A percentile compares a stretch with the other conserved stretches of the same genome.
Conservation (phyloP, 2,888 invertebrate species). For the Podabrus alpinus region DNA sequence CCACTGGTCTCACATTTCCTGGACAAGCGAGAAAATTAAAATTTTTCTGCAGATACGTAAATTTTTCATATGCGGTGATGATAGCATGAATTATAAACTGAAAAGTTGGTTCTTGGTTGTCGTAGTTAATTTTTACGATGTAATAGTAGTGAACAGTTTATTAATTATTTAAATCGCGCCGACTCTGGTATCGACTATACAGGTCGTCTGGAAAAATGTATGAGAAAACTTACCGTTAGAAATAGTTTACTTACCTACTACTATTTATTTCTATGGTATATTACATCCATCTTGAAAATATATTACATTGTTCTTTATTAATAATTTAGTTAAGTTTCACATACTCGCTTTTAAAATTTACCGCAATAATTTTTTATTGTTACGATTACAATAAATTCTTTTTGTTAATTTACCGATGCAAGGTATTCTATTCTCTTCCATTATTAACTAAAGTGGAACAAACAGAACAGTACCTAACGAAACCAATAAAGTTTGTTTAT, state of each 20-base stretch:
- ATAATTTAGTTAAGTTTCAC: neutral
- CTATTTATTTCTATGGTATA: neutral
- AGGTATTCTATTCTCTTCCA: neutral
- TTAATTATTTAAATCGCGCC: slow-evolving; percentile 18
- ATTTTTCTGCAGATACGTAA: too few species aligned
- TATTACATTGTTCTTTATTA: neutral
- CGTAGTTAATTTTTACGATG: neutral
- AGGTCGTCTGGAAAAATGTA: slow-evolving; percentile 10
- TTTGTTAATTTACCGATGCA: neutral
- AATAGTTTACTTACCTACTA: neutral
- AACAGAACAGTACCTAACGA: neutral
- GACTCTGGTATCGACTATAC: slow-evolving; percentile 13
- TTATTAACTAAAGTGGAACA: neutral
- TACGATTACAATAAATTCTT: neutral
- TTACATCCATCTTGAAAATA: neutral
- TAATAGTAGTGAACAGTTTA: neutral
- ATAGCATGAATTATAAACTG: neutral
- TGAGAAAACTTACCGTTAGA: neutral
- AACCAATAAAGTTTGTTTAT: neutral
- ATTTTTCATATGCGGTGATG: neutral
- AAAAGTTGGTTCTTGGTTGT: neutral
- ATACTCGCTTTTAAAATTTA: neutral
- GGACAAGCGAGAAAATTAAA: too few species aligned
- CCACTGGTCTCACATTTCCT: too few species aligned
- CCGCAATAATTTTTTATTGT: neutral